These are phyloP conservation scores for Phrynocephalus guinanensis DNA, from an alignment of 2,797 vertebrate genomes.

Conservation along the genomic window DNA sequence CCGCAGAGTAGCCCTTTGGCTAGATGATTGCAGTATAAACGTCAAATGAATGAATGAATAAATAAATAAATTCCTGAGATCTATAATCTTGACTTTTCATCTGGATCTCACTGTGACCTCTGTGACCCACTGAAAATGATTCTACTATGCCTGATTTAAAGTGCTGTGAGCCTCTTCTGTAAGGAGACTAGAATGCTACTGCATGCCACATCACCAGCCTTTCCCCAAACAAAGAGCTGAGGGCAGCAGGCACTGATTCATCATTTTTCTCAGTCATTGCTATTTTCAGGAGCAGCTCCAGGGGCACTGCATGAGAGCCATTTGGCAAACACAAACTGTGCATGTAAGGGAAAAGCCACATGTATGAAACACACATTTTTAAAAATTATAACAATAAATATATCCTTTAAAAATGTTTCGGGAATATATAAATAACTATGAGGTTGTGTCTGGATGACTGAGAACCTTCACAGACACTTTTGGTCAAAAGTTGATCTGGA, in stretches of 20 bases:
- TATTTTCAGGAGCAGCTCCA: background rate
- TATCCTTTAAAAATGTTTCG: background rate
- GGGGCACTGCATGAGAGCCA: background rate
- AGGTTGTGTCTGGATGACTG: no score
- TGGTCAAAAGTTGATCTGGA: background rate
- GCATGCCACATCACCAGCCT: background rate
- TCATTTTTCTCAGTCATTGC: background rate
- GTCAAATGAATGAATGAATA: no score
- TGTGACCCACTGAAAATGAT: background rate
- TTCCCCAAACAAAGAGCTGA: background rate
- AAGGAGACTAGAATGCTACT: background rate
- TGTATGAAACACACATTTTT: background rate
- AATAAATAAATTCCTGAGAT: no score
- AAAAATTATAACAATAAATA: no score
- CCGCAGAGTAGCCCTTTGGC: no score
- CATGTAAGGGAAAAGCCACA: background rate
- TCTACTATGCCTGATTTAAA: background rate
- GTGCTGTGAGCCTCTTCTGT: background rate
- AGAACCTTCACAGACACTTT: no score
- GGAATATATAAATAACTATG: background rate
- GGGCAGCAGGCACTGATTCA: background rate
- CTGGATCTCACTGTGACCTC: background rate
- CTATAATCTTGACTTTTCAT: no score
- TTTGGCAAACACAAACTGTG: background rate
- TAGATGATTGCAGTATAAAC: no score